Evolutionary conservation across 2,797 vertebrate species (phyloP), one percentile per base, ranked within the genome.

Genomic region (Pseudochirops cupreus): DNA sequence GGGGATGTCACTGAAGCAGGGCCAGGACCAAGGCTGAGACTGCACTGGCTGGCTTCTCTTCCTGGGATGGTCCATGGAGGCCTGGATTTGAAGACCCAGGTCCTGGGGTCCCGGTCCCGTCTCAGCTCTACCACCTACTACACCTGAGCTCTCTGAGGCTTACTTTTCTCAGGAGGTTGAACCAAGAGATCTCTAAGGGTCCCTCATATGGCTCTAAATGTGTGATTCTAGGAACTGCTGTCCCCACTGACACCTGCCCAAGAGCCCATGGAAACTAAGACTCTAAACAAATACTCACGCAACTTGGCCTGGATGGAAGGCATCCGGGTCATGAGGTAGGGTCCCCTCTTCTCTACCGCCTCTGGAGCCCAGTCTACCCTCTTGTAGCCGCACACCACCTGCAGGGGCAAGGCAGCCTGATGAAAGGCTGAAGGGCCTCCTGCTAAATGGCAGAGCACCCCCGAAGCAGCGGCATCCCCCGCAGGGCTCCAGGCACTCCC

Each of bases 221-320:
- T 6, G 3, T 2, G n/a, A 24, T 39, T n/a, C n/a, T 7, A 74
- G 67, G 3, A 74, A 21, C n/a, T 21, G 33, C 7, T 6, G 6
- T 24, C 67, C 67, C 2, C 67, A 3, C 3, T 0, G 21, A 46
- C 12, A 9, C n/a, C 7, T 46, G 18, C 67, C 2, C 6, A 10
- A n/a, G 67, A 82, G 21, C 67, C 67, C 13, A 46, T 16, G 59
- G 31, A 16, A 33, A 67, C 46, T 2, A 82, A 46, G 39, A 1
- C 39, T 57, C 56, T 26, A 24, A 21, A 1, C 0, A 24, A 12
- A 13, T 96, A 98, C 99, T 99, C 98, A 99, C 99, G 99, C 93
- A 99, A 98, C 98, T 99, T 99, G 98, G 99, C 98, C 95, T 99
- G 99, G 96, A 99, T 98, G 55, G 99, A 99, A 55, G 99, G 99